Conservation (phyloP, 2,113 vertebrate species). For the Tauraco erythrolophus region DNA sequence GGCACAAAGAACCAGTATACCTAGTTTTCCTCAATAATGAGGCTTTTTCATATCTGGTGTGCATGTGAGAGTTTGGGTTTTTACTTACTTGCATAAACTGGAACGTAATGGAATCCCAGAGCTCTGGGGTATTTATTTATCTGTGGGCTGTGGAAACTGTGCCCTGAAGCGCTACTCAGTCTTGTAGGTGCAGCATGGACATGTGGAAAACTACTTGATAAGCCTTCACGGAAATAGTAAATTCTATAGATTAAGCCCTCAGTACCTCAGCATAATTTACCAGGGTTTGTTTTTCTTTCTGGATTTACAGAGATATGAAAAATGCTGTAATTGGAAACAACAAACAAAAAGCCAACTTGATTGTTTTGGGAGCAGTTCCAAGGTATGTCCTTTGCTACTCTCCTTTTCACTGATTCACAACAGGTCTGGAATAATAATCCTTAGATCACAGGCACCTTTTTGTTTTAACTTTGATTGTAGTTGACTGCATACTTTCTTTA, state of each 20-base stretch:
- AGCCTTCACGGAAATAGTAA: constrained; percentile 47
- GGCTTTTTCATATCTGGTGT: neutral
- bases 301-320: constrained; percentile 97
- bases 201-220: constrained; percentile 22
- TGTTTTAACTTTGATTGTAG: constrained; percentile 53
- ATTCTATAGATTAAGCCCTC: constrained; percentile 69
- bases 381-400: constrained; percentile 83
- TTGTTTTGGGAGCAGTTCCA: constrained; percentile 97
- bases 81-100: neutral
- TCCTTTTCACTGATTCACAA: constrained; percentile 70
- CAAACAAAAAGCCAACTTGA: constrained; percentile 99
- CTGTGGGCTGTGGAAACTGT: neutral
- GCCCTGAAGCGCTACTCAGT: neutral
- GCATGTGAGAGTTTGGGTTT: constrained; percentile 35
- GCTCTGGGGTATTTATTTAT: constrained; percentile 8
- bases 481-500: constrained; percentile 40
- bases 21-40: neutral
- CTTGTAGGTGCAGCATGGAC: constrained; percentile 23
- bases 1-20: neutral
- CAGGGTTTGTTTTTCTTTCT: constrained; percentile 75
- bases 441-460: constrained; percentile 46
- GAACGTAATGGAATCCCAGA: neutral
- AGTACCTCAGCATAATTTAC: constrained; percentile 70
- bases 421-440: constrained; percentile 48
- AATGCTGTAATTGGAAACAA: constrained; percentile 99